Percentiles rank a stretch among this genome's conserved stretches.
phyloP scores from a whole-genome alignment of 1,140 invertebrate genomes.

The Euborellia annulipes region DNA sequence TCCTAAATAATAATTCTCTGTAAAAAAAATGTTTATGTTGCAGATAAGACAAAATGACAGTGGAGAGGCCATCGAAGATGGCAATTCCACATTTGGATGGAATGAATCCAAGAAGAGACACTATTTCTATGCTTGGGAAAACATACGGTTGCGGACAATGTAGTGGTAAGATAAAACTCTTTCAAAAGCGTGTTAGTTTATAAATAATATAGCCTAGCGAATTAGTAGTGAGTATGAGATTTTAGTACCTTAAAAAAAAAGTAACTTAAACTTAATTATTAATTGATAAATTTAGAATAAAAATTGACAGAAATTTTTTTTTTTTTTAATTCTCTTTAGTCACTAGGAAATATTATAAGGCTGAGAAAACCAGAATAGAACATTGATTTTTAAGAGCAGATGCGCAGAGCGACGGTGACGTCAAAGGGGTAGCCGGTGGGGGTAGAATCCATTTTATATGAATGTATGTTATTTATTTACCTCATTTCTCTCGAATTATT shows the following conservation, averaged over 20 bases:
- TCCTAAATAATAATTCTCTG: constrained; percentile 53
- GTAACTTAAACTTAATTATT: not conserved
- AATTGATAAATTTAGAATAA: not conserved
- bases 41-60: constrained; percentile 7
- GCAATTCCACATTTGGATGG: constrained; percentile 35
- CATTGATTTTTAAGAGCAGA: no score
- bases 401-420: not conserved
- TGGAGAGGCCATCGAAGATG: constrained; percentile 27
- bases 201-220: not conserved
- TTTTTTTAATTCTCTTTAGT: not conserved
- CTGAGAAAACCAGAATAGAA: no score
- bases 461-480: constrained; percentile 31
- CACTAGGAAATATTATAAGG: not conserved
- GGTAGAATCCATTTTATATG: no score
- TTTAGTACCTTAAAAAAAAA: not conserved
- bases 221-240: not conserved
- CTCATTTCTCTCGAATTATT: constrained; percentile 47
- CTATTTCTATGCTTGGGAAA: constrained; percentile 39
- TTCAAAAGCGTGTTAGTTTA: not conserved
- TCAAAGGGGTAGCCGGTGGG: not conserved
- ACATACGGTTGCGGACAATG: constrained; percentile 39
- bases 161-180: constrained; percentile 25
- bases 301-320: not conserved
- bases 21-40: constrained; percentile 27
- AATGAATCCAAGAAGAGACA: constrained; percentile 34